A percentile compares a stretch with the other conserved stretches of the same genome.
Conservation (phyloP, 1,140 invertebrate species). For the Medauroidea extradentata region DNA sequence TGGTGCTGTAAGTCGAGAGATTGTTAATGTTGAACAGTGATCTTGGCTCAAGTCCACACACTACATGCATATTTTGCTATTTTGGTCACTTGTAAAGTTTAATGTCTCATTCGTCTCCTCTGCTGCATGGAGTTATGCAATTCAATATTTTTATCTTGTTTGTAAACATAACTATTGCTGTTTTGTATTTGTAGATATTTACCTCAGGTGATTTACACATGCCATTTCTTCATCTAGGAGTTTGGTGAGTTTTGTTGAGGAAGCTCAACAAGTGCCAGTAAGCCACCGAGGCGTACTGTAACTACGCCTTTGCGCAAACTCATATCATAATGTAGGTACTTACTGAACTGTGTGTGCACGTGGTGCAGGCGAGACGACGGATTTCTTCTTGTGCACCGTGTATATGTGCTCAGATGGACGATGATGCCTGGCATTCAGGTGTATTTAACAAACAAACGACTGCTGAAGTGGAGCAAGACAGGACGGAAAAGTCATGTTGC, state of each 20-base stretch:
- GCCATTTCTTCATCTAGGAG: neutral
- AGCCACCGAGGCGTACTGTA: neutral
- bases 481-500: neutral
- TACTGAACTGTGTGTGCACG: neutral
- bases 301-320: neutral
- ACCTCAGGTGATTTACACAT: neutral
- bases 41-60: too few species aligned
- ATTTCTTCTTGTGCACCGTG: neutral
- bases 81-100: too few species aligned
- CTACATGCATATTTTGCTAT: too few species aligned
- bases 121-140: neutral
- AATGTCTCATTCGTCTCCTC: too few species aligned
- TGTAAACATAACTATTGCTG: neutral
- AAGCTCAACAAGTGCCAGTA: neutral
- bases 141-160: neutral
- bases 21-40: too few species aligned
- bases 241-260: neutral
- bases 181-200: neutral
- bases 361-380: neutral
- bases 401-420: neutral
- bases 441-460: neutral
- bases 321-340: conserved; percentile 6
- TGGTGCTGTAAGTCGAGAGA: too few species aligned
- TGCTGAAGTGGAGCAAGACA: neutral
- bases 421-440: neutral